Conservation (phyloP, 2,113 vertebrate species). For the Solenodon paradoxus region DNA sequence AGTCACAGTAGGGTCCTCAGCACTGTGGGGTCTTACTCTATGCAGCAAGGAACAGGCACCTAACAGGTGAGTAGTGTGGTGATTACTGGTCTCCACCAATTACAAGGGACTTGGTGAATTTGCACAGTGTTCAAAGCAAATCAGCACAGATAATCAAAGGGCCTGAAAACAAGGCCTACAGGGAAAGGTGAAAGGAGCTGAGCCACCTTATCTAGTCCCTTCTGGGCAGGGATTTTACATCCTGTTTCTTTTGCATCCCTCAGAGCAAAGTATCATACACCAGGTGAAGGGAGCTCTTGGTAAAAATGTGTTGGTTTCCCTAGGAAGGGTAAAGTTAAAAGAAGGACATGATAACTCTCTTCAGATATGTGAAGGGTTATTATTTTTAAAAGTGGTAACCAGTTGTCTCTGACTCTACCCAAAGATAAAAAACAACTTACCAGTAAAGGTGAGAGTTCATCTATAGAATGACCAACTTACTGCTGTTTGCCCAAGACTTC, state of each 20-base stretch:
- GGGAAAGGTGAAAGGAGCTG: constrained; percentile 41
- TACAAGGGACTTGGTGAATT: constrained; percentile 8
- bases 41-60: not conserved
- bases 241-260: not conserved
- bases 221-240: not conserved
- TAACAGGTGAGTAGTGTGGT: not conserved
- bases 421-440: not conserved
- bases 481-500: not conserved
- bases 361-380: not conserved
- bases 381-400: not conserved
- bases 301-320: not conserved
- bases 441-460: not conserved
- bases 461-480: not conserved
- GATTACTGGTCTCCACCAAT: constrained; percentile 26
- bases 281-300: not conserved
- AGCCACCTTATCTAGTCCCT: not conserved
- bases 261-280: not conserved
- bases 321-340: not conserved
- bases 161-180: not conserved
- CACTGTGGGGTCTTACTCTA: not conserved
- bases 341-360: not conserved
- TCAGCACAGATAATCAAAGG: constrained; percentile 55
- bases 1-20: not conserved
- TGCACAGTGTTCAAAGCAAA: constrained; percentile 60
- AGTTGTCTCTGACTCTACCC: not conserved